These are phyloP conservation scores for Nasonia vitripennis DNA, from an alignment of 1,140 invertebrate species.

Conservation along the genomic window DNA sequence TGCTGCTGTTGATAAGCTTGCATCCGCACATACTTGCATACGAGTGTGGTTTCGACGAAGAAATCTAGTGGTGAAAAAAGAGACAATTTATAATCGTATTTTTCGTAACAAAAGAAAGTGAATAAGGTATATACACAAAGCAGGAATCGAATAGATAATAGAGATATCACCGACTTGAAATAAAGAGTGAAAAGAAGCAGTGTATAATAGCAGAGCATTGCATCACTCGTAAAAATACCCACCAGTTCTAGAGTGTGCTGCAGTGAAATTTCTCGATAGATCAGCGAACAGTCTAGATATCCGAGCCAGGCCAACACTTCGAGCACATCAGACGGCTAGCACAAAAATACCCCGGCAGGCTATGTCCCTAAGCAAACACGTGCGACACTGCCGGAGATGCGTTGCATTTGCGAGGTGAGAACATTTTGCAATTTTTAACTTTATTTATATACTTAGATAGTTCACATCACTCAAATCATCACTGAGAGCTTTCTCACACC, in stretches of 20 bases:
- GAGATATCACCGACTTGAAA: not conserved
- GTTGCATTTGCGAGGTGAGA: conserved; percentile 58
- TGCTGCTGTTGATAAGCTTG: too few relatives aligned
- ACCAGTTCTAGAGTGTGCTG: not conserved
- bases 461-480: too few relatives aligned
- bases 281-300: conserved; percentile 14
- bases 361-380: conserved; percentile 62
- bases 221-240: conserved; percentile 21
- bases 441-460: too few relatives aligned
- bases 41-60: too few relatives aligned
- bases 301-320: not conserved
- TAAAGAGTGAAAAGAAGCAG: too few relatives aligned
- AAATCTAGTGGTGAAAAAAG: not conserved
- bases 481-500: too few relatives aligned
- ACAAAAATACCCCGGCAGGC: conserved; percentile 43
- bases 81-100: too few relatives aligned
- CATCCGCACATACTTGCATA: too few relatives aligned
- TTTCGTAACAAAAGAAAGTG: too few relatives aligned
- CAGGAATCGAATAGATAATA: too few relatives aligned
- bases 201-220: not conserved
- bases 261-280: conserved; percentile 17
- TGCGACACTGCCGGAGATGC: conserved; percentile 59
- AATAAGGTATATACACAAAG: too few relatives aligned
- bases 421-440: not conserved
- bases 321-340: not conserved